Base-by-base conservation (phyloP, 1,140 invertebrate species). In the Propsilocerus akamusi region DNA sequence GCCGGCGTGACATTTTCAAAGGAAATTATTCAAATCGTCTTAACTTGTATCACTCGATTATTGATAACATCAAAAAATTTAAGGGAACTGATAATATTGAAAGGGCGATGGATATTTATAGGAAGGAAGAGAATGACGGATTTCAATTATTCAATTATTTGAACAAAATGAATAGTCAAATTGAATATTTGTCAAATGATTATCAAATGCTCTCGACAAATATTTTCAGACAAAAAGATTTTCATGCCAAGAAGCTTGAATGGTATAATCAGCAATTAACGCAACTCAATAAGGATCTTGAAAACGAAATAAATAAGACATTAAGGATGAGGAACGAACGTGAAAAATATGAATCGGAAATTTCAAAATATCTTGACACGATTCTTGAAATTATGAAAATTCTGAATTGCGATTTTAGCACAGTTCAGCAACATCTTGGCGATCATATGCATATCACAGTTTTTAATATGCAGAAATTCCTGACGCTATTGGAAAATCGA, bases 141-240 rank as follows among this genome's bases (percentile, higher is more conserved):
- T 63, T 61, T 52, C 60, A 61, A 0, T 59, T 59, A 53, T 61
- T 61, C 32, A 62, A 62, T 49, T 60, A 62, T n/a, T 56, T 59
- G 46, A 62, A 62, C 47, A 60, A 61, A 51, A 58, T 62, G 53
- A 61, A 57, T 49, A 61, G 59, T 46, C 61, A 61, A 28, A 58
- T 62, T 4, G 60, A 30, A 30, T 10, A 30, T 30, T 10, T 8
- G 11, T 8, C 3, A 4, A 30, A 30, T 3, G 28, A 30, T n/a
- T n/a, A n/a, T n/a, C n/a, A n/a, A n/a, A n/a, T n/a, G n/a, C n/a
- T n/a, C n/a, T 62, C 46, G 55, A 57, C 28, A 48, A 56, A 0
- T 58, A 62, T 47, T 12, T 59, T 1, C 53, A 59, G 24, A 28
- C 56, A 14, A 20, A 24, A 24, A 22, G 17, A 46, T 5, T 46